Evolutionary conservation across 2,888 invertebrate genomes (phyloP).

Genomic region (Cantharis lateralis): DNA sequence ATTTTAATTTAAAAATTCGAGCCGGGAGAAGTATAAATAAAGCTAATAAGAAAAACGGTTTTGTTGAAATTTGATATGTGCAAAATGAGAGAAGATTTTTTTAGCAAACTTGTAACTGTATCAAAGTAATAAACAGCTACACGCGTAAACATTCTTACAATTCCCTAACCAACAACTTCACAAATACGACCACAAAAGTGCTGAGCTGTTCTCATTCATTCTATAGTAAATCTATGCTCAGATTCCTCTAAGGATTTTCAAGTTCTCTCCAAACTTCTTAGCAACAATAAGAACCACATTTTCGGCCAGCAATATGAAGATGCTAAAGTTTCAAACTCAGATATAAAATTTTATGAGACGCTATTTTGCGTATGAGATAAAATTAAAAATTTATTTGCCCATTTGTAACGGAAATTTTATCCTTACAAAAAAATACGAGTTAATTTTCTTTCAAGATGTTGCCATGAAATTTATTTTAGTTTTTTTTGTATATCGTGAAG

Average conservation of each 20-base stretch:
- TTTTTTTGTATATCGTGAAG: background rate
- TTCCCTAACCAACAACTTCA: conserved; percentile 25
- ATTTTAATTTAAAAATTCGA: background rate
- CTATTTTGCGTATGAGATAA: background rate
- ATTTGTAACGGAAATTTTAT: background rate
- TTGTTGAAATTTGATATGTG: background rate
- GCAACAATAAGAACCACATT: background rate
- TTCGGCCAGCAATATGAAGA: background rate
- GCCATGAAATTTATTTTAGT: background rate
- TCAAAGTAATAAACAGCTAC: conserved; percentile 28
- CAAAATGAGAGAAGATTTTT: background rate
- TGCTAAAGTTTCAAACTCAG: background rate
- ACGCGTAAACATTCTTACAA: conserved; percentile 23
- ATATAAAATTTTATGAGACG: conserved; percentile 2
- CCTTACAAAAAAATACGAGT: background rate
- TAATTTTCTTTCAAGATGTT: background rate
- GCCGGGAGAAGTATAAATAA: background rate
- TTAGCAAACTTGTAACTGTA: background rate
- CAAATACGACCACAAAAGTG: conserved; percentile 25
- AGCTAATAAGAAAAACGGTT: background rate
- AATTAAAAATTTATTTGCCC: background rate
- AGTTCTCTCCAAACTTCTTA: conserved; percentile 1
- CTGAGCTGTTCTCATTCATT: conserved; percentile 23
- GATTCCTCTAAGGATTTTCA: conserved; percentile 13
- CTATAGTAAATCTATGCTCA: conserved; percentile 19